These are phyloP conservation scores for Podarcis cretensis DNA, from an alignment of 2,113 vertebrate species.

Conservation along the genomic window DNA sequence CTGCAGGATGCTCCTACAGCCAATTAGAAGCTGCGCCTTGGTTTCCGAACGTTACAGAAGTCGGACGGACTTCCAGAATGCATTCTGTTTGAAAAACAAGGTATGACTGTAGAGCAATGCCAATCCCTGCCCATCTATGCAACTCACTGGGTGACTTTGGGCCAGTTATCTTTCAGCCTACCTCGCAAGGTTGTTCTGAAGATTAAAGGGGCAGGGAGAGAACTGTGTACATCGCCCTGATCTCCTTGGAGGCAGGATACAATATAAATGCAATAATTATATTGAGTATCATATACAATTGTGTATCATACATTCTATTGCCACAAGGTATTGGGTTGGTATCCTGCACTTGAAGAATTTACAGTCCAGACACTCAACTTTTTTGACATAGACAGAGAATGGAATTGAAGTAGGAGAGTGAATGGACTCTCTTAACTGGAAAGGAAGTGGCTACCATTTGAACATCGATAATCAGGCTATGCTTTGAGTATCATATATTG, in stretches of 20 bases:
- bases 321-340: background rate
- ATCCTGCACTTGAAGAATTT: background rate
- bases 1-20: too few species aligned
- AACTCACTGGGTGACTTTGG: background rate
- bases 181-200: background rate
- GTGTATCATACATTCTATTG: background rate
- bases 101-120: too few species aligned
- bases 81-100: too few species aligned
- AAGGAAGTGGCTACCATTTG: background rate
- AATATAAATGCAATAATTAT: background rate
- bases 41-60: too few species aligned
- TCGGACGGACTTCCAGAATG: too few species aligned
- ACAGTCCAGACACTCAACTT: background rate
- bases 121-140: background rate
- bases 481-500: background rate
- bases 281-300: too few species aligned
- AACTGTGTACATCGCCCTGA: background rate
- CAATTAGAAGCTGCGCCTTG: too few species aligned
- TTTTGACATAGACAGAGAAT: background rate
- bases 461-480: background rate
- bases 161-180: background rate
- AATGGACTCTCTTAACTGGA: background rate
- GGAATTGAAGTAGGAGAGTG: background rate
- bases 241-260: background rate
- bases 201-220: background rate